Conservation (phyloP, 2,888 invertebrate genomes). For the Neoascia interrupta region DNA sequence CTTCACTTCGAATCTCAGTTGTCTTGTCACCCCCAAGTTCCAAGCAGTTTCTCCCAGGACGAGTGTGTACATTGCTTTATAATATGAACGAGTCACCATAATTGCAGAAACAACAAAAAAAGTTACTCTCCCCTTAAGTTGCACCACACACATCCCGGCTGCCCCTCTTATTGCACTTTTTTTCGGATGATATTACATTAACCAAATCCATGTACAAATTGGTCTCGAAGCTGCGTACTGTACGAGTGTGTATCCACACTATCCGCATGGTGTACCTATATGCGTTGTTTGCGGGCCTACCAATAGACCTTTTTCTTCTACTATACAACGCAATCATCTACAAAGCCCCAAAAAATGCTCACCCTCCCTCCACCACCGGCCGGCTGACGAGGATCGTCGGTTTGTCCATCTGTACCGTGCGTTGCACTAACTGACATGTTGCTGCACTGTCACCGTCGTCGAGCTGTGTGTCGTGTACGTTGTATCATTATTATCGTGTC, state of each 20-base stretch:
- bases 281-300: constrained; percentile 24
- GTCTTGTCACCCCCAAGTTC: constrained; percentile 18
- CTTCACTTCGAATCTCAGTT: constrained; percentile 45
- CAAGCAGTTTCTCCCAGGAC: constrained; percentile 24
- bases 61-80: not conserved
- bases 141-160: constrained; percentile 3
- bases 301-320: constrained; percentile 37
- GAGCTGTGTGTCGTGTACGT: constrained; percentile 21
- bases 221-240: constrained; percentile 53
- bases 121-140: no score
- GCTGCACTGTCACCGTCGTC: constrained; percentile 29
- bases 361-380: constrained; percentile 7
- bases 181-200: constrained; percentile 60
- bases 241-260: constrained; percentile 14
- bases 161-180: not conserved
- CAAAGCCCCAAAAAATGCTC: not conserved
- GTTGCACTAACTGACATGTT: constrained; percentile 37
- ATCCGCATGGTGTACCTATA: not conserved
- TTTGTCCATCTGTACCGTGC: constrained; percentile 30
- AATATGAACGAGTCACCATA: no score
- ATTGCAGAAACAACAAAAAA: no score
- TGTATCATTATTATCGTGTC: constrained; percentile 59
- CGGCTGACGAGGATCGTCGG: constrained; percentile 6
- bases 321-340: constrained; percentile 20
- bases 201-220: constrained; percentile 61